phyloP scores from a whole-genome alignment of 2,113 vertebrate genomes.

The Lipotes vexillifer region DNA sequence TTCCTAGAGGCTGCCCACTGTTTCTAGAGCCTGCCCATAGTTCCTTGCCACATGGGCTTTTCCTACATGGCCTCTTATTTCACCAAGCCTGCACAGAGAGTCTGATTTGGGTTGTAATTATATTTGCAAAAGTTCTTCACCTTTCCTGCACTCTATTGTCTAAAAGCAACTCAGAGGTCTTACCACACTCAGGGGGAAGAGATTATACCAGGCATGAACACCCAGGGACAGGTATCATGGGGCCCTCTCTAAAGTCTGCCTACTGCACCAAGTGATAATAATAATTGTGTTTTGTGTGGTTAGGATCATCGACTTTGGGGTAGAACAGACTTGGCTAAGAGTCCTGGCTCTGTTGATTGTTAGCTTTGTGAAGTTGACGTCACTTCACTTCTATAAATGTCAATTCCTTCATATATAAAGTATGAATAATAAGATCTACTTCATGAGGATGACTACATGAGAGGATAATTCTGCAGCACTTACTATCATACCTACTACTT shows the following conservation, averaged over 20 bases:
- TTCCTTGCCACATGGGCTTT: neutral
- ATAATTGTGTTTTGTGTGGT: neutral
- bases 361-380: neutral
- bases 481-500: neutral
- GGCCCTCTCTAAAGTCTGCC: neutral
- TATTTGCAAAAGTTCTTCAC: neutral
- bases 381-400: neutral
- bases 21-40: neutral
- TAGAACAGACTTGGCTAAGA: neutral
- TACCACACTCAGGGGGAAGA: rapidly evolving
- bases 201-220: too few species aligned
- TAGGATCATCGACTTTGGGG: neutral
- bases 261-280: neutral
- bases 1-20: neutral
- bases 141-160: neutral
- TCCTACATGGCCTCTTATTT: neutral
- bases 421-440: neutral
- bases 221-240: too few species aligned
- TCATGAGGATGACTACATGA: neutral
- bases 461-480: neutral
- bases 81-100: neutral
- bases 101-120: neutral
- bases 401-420: neutral
- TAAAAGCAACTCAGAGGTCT: neutral
- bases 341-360: neutral